Conservation (phyloP, 2,797 vertebrate genomes). For the Dendrocincla fuliginosa region DNA sequence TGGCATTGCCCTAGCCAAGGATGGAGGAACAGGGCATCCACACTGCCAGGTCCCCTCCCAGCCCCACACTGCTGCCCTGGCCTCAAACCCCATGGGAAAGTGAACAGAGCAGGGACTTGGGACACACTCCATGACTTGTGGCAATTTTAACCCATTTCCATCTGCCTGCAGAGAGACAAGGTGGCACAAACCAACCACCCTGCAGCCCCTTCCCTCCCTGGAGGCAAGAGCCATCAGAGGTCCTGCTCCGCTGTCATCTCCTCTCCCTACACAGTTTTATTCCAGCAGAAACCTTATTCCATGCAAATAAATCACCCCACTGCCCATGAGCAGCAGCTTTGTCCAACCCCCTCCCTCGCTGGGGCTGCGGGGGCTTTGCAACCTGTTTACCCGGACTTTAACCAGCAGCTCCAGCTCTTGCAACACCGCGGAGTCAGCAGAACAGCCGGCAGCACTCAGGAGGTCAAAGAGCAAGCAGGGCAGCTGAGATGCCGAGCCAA, state of each 20-base stretch:
- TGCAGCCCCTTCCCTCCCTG: neutral
- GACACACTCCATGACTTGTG: neutral
- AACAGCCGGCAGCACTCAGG: neutral
- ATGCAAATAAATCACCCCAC: neutral
- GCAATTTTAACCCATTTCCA: neutral
- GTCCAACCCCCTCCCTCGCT: neutral
- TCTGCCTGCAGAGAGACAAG: neutral
- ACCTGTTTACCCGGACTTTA: slow-evolving; percentile 64
- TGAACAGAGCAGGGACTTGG: neutral
- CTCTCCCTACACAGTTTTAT: neutral
- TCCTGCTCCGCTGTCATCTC: neutral
- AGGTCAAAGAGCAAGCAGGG: slow-evolving; percentile 7
- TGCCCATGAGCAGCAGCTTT: neutral
- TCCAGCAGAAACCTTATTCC: neutral
- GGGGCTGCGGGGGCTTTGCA: neutral
- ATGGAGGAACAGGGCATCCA: neutral
- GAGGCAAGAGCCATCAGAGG: neutral
- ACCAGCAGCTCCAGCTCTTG: slow-evolving; percentile 27
- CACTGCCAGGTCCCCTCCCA: neutral
- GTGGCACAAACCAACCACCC: neutral
- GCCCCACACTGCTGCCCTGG: neutral
- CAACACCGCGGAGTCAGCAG: neutral
- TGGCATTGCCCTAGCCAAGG: neutral
- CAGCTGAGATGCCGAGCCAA: neutral
- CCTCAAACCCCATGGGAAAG: neutral